phyloP scores from a whole-genome alignment of 2,113 vertebrate species.

The Pavo muticus region DNA sequence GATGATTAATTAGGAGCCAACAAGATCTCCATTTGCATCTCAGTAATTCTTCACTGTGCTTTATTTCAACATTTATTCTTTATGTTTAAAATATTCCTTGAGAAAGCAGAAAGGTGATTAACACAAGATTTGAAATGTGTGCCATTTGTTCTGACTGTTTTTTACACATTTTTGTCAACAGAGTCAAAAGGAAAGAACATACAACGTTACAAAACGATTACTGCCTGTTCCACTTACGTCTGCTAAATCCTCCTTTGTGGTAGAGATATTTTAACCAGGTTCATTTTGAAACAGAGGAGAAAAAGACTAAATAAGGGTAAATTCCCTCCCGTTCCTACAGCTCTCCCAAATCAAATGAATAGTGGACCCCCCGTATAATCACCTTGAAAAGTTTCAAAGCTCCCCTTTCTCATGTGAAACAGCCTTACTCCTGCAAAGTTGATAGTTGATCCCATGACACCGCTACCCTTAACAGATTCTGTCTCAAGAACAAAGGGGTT shows the following conservation, averaged over 20 bases:
- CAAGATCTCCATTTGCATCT: constrained; percentile 65
- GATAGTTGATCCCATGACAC: neutral
- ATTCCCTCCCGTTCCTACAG: neutral
- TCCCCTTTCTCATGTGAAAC: neutral
- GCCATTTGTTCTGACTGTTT: constrained; percentile 42
- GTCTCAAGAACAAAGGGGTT: neutral
- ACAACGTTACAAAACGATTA: constrained; percentile 50
- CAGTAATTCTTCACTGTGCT: constrained; percentile 70
- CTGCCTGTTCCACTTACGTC: constrained; percentile 32
- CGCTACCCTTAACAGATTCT: neutral
- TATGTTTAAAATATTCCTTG: constrained; percentile 73
- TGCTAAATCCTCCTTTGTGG: constrained; percentile 35
- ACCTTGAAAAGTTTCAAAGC: neutral
- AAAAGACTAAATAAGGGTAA: constrained; percentile 43
- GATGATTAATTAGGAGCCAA: constrained; percentile 71
- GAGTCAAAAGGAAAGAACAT: constrained; percentile 58
- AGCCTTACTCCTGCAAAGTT: neutral
- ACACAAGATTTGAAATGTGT: constrained; percentile 65
- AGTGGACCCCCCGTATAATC: neutral
- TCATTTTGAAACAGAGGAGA: neutral
- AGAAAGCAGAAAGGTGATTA: constrained; percentile 76
- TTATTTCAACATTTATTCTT: constrained; percentile 74
- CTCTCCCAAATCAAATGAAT: neutral
- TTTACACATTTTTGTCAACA: constrained; percentile 72
- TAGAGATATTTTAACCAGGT: neutral